Evolutionary conservation across 2,113 vertebrate species (phyloP), one percentile per base, ranked within the genome.

Genomic region (Arizona elegans): DNA sequence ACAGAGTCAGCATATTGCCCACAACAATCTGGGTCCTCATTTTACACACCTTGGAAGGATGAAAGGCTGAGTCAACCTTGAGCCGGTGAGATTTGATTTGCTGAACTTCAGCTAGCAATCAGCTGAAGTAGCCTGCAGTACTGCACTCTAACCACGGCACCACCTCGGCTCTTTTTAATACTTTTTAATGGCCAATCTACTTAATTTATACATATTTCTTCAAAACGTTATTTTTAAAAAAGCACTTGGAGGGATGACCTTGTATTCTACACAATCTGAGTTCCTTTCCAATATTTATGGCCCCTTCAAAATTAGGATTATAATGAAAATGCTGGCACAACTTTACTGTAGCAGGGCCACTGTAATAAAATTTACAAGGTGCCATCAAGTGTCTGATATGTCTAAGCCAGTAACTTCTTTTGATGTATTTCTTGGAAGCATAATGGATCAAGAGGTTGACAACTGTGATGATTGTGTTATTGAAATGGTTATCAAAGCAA

Each of bases 291-390:
- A 50, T 91, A 91, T 94, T 95, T 95, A 94, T 94, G 93, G 86
- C 81, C 29, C 50, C 56, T 94, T 94, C 59, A 95, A 96, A 93
- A 92, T 43, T 88, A 85, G 21, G 29, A 95, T 95, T 95, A 94
- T 90, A 96, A 95, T 90, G 47, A 96, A 97, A 97, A 33, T 96
- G 92, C 87, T 96, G 92, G 96, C 81, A 92, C 56, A 96, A 95
- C 21, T 53, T 96, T 96, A 91, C 65, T 91, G 54, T 12, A 93
- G 29, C 65, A 94, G 87, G 92, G 33, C 53, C 94, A 29, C 9
- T 86, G 9, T 90, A 95, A 96, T 93, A 95, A 96, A 97, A 96
- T 96, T 96, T 95, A 94, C 56, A 93, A 95, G 33, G 43, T 29
- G 17, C 55, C 93, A 89, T 97, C 93, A 96, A 94, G 90, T 89